Percentiles rank a stretch among this genome's conserved stretches.
Evolutionary conservation across 2,113 vertebrate species (phyloP).

Genomic region (Jaculus jaculus): DNA sequence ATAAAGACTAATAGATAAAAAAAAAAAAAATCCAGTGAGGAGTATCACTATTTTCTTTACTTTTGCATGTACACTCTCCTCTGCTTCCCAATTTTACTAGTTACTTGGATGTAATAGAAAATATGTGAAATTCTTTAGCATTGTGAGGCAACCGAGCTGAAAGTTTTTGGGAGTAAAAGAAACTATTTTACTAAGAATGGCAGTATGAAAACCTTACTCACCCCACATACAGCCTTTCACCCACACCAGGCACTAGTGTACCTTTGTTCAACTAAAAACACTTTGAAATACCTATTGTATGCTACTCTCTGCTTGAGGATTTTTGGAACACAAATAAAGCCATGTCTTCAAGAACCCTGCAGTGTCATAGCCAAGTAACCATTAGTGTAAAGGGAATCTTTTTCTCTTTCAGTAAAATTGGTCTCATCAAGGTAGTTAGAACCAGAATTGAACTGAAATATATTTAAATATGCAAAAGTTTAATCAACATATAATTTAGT

Average conservation of each 20-base stretch:
- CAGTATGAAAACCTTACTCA: neutral
- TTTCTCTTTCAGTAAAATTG: neutral
- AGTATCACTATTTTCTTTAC: neutral
- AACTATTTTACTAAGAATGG: neutral
- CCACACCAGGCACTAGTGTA: neutral
- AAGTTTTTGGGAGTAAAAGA: neutral
- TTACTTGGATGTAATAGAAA: neutral
- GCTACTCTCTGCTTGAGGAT: neutral
- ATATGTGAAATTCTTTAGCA: neutral
- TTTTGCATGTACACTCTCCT: neutral
- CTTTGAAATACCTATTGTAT: neutral
- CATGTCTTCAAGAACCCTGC: neutral
- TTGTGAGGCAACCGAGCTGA: neutral
- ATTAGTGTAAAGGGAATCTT: neutral
- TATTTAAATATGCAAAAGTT: conserved; percentile 5
- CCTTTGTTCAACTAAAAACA: neutral
- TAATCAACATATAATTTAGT: neutral
- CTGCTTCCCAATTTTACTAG: neutral
- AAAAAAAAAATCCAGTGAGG: neutral
- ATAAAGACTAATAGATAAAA: neutral
- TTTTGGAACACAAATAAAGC: neutral
- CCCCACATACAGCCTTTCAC: neutral
- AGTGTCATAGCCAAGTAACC: neutral
- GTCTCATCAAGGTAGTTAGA: neutral
- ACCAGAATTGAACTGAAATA: neutral